These are phyloP conservation scores for Lamprotornis superbus DNA, from an alignment of 2,113 vertebrate species.

Conservation along the genomic window DNA sequence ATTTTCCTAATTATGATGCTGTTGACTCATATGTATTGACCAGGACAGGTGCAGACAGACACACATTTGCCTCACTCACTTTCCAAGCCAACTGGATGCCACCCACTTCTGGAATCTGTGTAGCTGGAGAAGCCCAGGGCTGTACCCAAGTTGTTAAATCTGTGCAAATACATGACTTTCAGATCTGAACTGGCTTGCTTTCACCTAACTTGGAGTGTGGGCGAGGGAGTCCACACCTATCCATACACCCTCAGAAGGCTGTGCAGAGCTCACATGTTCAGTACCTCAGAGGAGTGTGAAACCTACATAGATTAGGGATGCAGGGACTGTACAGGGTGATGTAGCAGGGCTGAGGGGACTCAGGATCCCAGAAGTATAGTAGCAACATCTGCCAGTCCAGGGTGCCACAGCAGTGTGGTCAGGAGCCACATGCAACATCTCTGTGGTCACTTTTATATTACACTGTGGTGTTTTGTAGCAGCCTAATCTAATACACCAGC, in stretches of 20 bases:
- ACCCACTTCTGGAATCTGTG: constrained; percentile 46
- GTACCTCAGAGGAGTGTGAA: not conserved
- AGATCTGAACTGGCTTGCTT: constrained; percentile 30
- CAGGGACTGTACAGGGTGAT: not conserved
- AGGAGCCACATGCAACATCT: rapidly evolving
- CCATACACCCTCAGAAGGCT: not conserved
- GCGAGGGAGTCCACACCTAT: constrained; percentile 25
- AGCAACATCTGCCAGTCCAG: not conserved
- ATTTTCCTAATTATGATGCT: constrained; percentile 13
- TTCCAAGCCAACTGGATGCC: constrained; percentile 44
- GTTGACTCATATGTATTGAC: constrained; percentile 51
- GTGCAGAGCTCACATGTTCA: not conserved
- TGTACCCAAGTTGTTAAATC: constrained; percentile 5
- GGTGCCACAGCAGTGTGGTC: not conserved
- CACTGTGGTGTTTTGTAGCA: not conserved
- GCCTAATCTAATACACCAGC: not conserved
- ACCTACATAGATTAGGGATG: not conserved
- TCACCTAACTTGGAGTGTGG: not conserved
- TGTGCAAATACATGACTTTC: constrained; percentile 35
- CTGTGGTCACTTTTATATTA: not conserved
- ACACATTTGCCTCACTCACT: constrained; percentile 9
- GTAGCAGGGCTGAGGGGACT: not conserved
- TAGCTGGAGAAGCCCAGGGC: constrained; percentile 10
- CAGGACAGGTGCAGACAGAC: constrained; percentile 55
- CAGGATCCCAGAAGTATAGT: not conserved